phyloP scores from a whole-genome alignment of 2,888 invertebrate genomes.

The Pimpla rufipes region DNA sequence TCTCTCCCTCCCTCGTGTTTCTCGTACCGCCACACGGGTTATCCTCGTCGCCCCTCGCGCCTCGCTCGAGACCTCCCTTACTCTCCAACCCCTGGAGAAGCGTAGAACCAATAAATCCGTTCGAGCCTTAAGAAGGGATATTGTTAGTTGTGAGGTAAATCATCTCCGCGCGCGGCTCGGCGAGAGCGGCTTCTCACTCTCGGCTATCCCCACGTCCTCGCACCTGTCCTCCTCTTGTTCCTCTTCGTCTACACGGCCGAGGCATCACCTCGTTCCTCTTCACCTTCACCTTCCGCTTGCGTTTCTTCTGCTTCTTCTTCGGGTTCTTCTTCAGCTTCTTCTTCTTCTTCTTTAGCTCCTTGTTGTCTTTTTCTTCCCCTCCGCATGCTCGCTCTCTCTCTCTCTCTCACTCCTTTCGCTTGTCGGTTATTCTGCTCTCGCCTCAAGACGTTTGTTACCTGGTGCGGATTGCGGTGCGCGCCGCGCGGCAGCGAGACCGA shows the following conservation, averaged over 20 bases:
- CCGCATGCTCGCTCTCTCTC: conserved; percentile 19
- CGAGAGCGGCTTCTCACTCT: conserved; percentile 75
- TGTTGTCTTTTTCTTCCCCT: conserved; percentile 17
- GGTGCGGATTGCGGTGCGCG: conserved; percentile 16
- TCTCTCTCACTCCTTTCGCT: conserved; percentile 30
- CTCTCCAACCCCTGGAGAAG: conserved; percentile 70
- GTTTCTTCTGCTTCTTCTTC: conserved; percentile 69
- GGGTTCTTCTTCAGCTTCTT: conserved; percentile 32
- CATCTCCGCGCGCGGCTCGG: conserved; percentile 80
- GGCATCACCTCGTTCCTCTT: conserved; percentile 29
- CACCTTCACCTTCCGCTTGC: neutral
- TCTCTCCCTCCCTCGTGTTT: conserved; percentile 63
- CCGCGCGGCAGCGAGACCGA: conserved; percentile 17
- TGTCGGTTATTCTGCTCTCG: conserved; percentile 57
- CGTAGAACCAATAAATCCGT: conserved; percentile 83
- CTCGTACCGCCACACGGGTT: conserved; percentile 43
- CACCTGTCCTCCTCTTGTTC: conserved; percentile 31
- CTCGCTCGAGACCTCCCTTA: conserved; percentile 22
- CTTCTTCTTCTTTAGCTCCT: conserved; percentile 30
- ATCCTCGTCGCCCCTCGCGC: conserved; percentile 29
- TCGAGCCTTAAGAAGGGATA: conserved; percentile 81
- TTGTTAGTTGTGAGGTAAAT: conserved; percentile 84
- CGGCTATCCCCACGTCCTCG: conserved; percentile 64
- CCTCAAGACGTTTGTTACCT: conserved; percentile 68
- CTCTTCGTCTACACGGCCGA: conserved; percentile 25